Base-by-base conservation (phyloP, 2,797 vertebrate species). In the Clamator glandarius region DNA sequence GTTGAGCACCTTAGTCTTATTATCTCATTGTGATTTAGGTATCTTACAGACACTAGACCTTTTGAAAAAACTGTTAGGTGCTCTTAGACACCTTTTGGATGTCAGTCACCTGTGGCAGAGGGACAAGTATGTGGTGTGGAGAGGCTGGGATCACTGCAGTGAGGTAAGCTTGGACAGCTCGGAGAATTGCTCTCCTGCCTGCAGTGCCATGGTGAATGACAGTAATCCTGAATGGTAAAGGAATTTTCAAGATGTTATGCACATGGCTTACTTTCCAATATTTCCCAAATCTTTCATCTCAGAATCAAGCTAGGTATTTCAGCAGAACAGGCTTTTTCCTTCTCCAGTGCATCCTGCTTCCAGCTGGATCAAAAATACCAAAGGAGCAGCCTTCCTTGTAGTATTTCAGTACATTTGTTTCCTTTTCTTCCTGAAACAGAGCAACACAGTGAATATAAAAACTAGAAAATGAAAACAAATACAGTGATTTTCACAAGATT, bases 291-390 rank as follows among this genome's bases (percentile, higher is more conserved):
- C 6, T 73, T 85, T 90, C 2, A 48, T 89, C 36, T 79, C 67
- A 75, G 77, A 75, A 62, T 50, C 50, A 76, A 69, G 9, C 14
- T 91, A 70, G 9, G 17, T 68, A 35, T 74, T 92, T 82, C 50
- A 77, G 39, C 14, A 44, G 35, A 62, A 85, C 13, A 87, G 31
- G 15, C 21, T 76, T 81, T 81, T 68, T 62, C 23, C 15, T 62
- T 50, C 5, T n/a, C 33, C 46, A 87, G 42, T 80, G 64, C 66
- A 86, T 95, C 73, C 87, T 96, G 75, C 92, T 95, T 96, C 89
- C 94, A 96, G 84, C 89, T 95, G 89, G 59, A 70, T 93, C 31
- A n/a, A 92, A 96, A 96, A 94, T 96, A 72, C 87, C 94, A 88
- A 59, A 89, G 87, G 66, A 87, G 78, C 58, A 73, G 31, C 59